Base-by-base conservation (phyloP, 2,797 vertebrate species). In the Coregonus suidteri region DNA sequence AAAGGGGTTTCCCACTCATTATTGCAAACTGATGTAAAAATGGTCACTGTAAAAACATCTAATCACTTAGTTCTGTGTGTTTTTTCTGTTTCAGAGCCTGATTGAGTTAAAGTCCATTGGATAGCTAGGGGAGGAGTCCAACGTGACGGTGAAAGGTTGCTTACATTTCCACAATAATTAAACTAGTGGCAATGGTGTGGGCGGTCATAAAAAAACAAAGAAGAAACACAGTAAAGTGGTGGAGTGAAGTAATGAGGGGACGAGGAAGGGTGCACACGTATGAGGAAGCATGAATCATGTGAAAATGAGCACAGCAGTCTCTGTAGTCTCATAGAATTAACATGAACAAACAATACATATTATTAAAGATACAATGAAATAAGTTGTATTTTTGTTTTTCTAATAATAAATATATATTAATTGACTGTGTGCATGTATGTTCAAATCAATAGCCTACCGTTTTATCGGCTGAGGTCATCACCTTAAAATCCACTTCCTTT, bases 1-100 rank as follows among this genome's bases (percentile, higher is more conserved):
- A 86, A 77, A 91, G 83, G 84, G 82, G 16, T 15, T 9, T 6
- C 62, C 77, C 71, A 37, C 82, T 90, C 94, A 95, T 95, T 67
- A 77, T 91, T 72, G 4, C 31, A 73, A 41, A 16, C 51, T 52
- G 6, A 35, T 35, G 25, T 54, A 16, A 73, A 73, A 47, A 47
- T 25, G 15, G 47, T 52, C 41, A 65, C 25, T 11, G 62, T 65
- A 51, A 4, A 1, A 4, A 59, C 4, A 64, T 6, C 14, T 41
- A 18, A 18, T 34, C 4, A 54, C 67, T 41, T 16, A 3, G 11
- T 69, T 35, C 30, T 59, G n/a, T 70, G 16, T 47, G 16, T 37
- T 71, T 47, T 34, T 1, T 65, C 7, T 71, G 70, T 53, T 51
- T 14, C 18, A 69, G 34, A 18, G 0, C 6, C 30, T 34, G 71